phyloP scores from a whole-genome alignment of 2,888 invertebrate species.

The Onchidella celtica region DNA sequence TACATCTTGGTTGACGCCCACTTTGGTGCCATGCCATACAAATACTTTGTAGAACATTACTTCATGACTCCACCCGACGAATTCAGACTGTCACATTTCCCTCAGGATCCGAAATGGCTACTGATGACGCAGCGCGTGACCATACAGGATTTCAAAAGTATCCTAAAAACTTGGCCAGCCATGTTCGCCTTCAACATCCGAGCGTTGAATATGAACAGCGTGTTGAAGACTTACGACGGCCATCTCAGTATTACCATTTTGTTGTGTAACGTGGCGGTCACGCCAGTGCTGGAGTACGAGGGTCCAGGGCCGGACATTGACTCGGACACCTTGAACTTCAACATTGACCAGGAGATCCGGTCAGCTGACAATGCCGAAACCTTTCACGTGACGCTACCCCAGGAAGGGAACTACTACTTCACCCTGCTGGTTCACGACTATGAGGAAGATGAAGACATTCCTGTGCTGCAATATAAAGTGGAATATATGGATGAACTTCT shows the following conservation, averaged over 20 bases:
- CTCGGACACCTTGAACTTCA: conserved; percentile 62
- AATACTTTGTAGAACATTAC: conserved; percentile 69
- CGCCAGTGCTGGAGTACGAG: conserved; percentile 68
- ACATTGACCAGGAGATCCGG: conserved; percentile 70
- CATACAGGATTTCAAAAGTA: conserved; percentile 64
- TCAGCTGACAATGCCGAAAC: conserved; percentile 72
- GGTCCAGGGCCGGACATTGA: conserved; percentile 68
- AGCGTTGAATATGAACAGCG: conserved; percentile 70
- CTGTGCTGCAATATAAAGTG: conserved; percentile 70
- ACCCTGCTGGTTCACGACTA: conserved; percentile 69
- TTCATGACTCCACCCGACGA: conserved; percentile 70
- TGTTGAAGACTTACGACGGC: conserved; percentile 69
- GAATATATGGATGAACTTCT: conserved; percentile 69
- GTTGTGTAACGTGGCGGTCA: conserved; percentile 68
- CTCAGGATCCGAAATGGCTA: conserved; percentile 68
- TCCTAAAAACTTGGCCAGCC: conserved; percentile 70
- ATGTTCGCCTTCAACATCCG: conserved; percentile 74
- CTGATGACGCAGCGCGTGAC: conserved; percentile 65
- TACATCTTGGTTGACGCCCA: conserved; percentile 66
- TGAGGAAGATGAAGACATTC: conserved; percentile 69
- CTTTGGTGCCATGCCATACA: conserved; percentile 64
- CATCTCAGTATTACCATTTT: conserved; percentile 69
- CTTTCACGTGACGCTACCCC: conserved; percentile 69
- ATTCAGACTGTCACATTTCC: conserved; percentile 69
- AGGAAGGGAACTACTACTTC: conserved; percentile 72